Conservation (phyloP, 1,140 invertebrate species). For the Trinorchestia longiramus region DNA sequence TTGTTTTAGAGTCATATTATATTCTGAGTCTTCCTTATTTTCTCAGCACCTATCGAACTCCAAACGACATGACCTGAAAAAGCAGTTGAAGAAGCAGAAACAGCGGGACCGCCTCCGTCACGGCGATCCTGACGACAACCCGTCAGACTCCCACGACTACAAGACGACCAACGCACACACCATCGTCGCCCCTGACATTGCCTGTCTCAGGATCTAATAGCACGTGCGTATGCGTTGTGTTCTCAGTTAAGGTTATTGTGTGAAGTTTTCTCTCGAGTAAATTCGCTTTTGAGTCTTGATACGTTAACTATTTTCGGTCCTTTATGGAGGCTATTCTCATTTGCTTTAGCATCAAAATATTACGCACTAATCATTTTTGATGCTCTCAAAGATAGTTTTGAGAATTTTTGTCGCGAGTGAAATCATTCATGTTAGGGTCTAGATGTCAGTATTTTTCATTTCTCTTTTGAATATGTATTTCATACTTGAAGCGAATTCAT, state of each 20-base stretch:
- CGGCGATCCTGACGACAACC: slow-evolving; percentile 4
- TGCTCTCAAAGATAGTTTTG: no score
- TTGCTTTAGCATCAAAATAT: no score
- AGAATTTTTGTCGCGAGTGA: no score
- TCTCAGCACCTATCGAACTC: slow-evolving; percentile 61
- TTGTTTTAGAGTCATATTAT: no score
- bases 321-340: background rate
- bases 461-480: no score
- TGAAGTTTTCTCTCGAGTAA: background rate
- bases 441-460: no score
- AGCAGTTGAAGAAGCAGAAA: slow-evolving; percentile 63
- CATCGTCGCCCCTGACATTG: slow-evolving; percentile 63
- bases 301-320: background rate
- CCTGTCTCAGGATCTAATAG: slow-evolving; percentile 63
- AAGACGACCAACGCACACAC: slow-evolving; percentile 46
- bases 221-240: background rate
- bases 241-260: background rate
- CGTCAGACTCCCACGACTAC: slow-evolving; percentile 32
- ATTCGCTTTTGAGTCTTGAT: background rate
- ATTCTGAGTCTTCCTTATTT: background rate
- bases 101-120: slow-evolving; percentile 60
- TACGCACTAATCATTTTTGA: no score
- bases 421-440: no score
- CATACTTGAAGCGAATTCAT: no score
- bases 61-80: slow-evolving; percentile 60